Conservation (phyloP, 2,888 invertebrate species). For the Allygus modestus region DNA sequence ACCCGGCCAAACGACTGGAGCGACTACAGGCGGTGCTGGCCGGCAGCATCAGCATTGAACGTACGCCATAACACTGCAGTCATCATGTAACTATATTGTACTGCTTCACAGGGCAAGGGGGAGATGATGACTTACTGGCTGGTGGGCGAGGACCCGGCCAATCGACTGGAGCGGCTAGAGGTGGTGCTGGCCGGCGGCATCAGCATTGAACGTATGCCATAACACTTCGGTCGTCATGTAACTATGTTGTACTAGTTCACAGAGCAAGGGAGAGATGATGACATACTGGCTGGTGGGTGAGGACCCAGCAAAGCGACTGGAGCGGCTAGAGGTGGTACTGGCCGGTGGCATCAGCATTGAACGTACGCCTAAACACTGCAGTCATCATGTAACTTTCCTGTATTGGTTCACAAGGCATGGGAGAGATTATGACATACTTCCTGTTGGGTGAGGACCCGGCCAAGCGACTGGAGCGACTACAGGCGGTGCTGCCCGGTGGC, state of each 20-base stretch:
- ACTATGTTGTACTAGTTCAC: slow-evolving; percentile 50
- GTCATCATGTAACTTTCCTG: slow-evolving; percentile 1
- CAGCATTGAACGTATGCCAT: slow-evolving; percentile 65
- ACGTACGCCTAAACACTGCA: slow-evolving; percentile 57
- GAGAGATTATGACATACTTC: slow-evolving; percentile 87
- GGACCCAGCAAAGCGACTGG: slow-evolving; percentile 75
- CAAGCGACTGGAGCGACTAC: slow-evolving; percentile 74
- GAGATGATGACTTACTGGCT: slow-evolving; percentile 87
- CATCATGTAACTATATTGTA: too few species aligned
- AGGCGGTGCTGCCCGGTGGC: slow-evolving; percentile 68
- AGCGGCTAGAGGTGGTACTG: slow-evolving; percentile 73
- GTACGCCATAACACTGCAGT: too few species aligned
- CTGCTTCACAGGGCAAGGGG: slow-evolving; percentile 84
- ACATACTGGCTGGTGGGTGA: slow-evolving; percentile 86
- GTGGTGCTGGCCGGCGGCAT: slow-evolving; percentile 64
- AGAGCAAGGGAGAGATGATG: slow-evolving; percentile 87
- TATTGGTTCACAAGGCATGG: slow-evolving; percentile 85
- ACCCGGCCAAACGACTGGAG: too few species aligned
- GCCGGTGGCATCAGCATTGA: slow-evolving; percentile 65
- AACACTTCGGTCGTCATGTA: neutral
- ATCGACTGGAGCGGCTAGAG: slow-evolving; percentile 75
- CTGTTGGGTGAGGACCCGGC: slow-evolving; percentile 79
- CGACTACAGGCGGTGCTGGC: too few species aligned
- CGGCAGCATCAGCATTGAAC: too few species aligned
- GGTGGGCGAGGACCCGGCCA: slow-evolving; percentile 78